Evolutionary conservation across 64 coral and sea anemone genomes (phyloP).

Genomic region (Porites australiensis): DNA sequence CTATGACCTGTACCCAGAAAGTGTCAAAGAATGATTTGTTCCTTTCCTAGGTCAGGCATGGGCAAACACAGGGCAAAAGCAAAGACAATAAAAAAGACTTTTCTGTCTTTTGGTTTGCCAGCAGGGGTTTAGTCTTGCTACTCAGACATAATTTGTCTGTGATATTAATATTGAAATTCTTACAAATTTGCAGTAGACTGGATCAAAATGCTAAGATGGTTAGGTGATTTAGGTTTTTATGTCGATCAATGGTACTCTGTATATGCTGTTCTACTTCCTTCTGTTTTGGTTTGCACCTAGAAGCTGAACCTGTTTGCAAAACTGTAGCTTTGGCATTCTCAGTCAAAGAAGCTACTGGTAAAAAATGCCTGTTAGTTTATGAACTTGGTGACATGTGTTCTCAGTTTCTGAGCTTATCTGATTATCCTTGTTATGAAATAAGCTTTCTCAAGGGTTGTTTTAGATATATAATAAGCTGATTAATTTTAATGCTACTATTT

Average conservation of each 20-base stretch:
- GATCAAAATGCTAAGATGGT: no score
- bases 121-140: background rate
- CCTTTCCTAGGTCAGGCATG: background rate
- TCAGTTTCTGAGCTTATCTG: background rate
- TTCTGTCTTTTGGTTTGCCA: background rate
- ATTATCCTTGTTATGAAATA: slow-evolving; percentile 20
- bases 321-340: no score
- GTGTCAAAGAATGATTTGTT: background rate
- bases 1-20: no score
- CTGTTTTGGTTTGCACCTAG: no score
- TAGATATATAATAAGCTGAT: background rate
- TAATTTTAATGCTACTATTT: background rate
- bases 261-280: no score
- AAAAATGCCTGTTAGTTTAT: no score
- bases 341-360: no score
- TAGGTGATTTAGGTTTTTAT: no score
- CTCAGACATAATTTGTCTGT: background rate
- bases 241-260: no score
- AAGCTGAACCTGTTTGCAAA: no score
- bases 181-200: no score
- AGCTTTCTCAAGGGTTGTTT: background rate
- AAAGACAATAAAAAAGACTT: background rate
- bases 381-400: background rate
- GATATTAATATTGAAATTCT: background rate
- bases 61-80: background rate